A percentile compares a stretch with the other conserved stretches of the same genome.
Evolutionary conservation across 2,113 vertebrate species (phyloP).

Genomic region (Myiagra hebetior): DNA sequence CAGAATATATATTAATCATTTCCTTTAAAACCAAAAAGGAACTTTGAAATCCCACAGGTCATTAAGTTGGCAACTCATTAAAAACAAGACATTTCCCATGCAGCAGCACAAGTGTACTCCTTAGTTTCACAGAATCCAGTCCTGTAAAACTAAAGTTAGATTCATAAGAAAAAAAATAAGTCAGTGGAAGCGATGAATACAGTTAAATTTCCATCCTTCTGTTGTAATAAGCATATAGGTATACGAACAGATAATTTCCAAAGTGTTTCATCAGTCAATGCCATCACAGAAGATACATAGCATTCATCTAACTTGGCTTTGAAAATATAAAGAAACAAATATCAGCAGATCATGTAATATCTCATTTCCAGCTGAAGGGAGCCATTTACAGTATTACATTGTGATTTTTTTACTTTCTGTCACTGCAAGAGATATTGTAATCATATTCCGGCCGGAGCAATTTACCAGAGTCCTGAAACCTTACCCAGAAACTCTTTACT

Average conservation of each 20-base stretch:
- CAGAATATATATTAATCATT: constrained; percentile 64
- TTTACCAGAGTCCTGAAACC: not conserved
- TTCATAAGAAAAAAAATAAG: not conserved
- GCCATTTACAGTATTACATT: not conserved
- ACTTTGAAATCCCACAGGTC: constrained; percentile 63
- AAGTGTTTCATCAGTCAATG: not conserved
- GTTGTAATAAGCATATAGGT: not conserved
- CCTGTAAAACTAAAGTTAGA: constrained; percentile 9
- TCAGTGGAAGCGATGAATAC: not conserved
- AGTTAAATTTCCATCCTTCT: not conserved
- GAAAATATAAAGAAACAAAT: not conserved
- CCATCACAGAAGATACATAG: not conserved
- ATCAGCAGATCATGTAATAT: not conserved
- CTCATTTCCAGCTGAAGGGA: not conserved
- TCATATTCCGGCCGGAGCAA: not conserved
- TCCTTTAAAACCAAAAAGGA: constrained; percentile 65
- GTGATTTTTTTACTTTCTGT: not conserved
- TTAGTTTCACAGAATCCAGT: constrained; percentile 9
- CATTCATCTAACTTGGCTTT: not conserved
- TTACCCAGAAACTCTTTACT: constrained; percentile 7
- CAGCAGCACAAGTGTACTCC: constrained; percentile 25
- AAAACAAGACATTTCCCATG: constrained; percentile 65
- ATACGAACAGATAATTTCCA: not conserved
- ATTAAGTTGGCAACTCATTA: constrained; percentile 64
- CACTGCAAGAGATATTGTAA: not conserved